A percentile compares a stretch with the other conserved stretches of the same genome.
These are phyloP conservation scores for Trididemnum nubilum DNA, from an alignment of 23 tunicate genomes.

Conservation along the genomic window DNA sequence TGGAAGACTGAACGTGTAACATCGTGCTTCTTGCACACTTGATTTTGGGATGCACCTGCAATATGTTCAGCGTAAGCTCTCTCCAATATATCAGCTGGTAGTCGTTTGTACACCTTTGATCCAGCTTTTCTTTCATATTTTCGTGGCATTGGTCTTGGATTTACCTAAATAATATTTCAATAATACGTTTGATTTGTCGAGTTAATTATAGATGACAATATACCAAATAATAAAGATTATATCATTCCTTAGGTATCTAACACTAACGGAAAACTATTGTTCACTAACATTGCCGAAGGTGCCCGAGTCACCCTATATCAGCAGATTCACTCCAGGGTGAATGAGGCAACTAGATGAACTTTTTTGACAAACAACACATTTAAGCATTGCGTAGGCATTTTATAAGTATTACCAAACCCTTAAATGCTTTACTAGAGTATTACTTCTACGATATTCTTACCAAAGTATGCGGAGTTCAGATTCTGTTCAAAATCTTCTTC, in stretches of 20 bases:
- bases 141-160: conserved; percentile 14
- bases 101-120: background rate
- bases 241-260: no score
- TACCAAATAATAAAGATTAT: no score
- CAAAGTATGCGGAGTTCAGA: background rate
- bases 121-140: background rate
- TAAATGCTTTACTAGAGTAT: no score
- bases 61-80: conserved; percentile 3
- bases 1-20: conserved; percentile 13
- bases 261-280: background rate
- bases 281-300: background rate
- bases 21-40: conserved; percentile 5
- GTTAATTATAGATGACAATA: background rate
- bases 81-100: background rate
- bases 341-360: background rate
- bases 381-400: no score
- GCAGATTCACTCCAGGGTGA: background rate
- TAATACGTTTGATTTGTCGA: background rate
- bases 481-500: background rate
- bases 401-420: no score
- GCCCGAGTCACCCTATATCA: background rate
- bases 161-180: background rate
- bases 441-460: no score
- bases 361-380: background rate
- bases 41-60: background rate